Evolutionary conservation across 2,888 invertebrate genomes (phyloP).

Genomic region (Oscheius sp.): DNA sequence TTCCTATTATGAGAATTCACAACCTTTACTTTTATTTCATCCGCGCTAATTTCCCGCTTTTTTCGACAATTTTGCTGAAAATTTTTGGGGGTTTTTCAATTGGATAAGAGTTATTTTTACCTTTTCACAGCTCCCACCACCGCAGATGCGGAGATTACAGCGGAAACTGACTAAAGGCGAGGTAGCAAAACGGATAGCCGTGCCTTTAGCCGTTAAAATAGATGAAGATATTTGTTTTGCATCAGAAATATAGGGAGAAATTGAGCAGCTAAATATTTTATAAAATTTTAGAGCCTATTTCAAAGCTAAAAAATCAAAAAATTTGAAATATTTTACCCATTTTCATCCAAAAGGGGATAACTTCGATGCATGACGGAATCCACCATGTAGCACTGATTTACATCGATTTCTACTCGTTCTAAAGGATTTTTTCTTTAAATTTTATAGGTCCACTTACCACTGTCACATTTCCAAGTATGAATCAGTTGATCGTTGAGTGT

Average conservation of each 20-base stretch:
- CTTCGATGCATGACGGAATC: not conserved
- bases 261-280: conserved; percentile 5
- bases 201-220: not conserved
- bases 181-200: conserved; percentile 9
- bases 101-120: not conserved
- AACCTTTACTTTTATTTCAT: too few species aligned
- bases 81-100: not conserved
- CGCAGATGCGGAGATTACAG: conserved; percentile 2
- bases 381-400: conserved; percentile 6
- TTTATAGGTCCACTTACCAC: not conserved
- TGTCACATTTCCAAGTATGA: conserved; percentile 31
- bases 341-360: conserved; percentile 2
- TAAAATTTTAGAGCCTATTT: conserved; percentile 6
- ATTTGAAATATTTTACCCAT: not conserved
- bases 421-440: not conserved
- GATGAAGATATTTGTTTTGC: not conserved
- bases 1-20: too few species aligned
- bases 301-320: too few species aligned
- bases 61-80: conserved; percentile 3
- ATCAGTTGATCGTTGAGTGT: conserved; percentile 4
- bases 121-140: conserved; percentile 7
- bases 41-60: not conserved
- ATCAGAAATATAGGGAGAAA: not conserved
- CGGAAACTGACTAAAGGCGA: conserved; percentile 20
- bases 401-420: conserved; percentile 3